Evolutionary conservation across 2,797 vertebrate species (phyloP).

Genomic region (Myiothlypis chrysogaster): DNA sequence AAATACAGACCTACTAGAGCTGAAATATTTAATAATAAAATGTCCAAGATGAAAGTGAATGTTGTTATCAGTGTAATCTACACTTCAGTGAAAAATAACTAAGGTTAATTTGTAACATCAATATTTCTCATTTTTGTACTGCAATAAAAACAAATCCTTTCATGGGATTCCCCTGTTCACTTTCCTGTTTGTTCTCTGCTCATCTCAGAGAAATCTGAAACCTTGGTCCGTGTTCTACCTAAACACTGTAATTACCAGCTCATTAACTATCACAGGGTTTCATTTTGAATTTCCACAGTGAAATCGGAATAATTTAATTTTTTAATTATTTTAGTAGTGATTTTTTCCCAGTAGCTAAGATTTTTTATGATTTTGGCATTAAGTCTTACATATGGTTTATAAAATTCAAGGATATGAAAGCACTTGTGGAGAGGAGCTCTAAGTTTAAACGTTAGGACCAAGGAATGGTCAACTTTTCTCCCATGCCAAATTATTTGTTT

Average conservation of each 20-base stretch:
- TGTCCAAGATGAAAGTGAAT: background rate
- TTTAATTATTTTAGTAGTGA: background rate
- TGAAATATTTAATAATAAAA: background rate
- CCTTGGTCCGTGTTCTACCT: background rate
- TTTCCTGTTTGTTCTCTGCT: background rate
- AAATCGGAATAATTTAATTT: background rate
- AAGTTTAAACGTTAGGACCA: background rate
- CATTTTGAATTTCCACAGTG: background rate
- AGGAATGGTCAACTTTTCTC: background rate
- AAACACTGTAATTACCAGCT: background rate
- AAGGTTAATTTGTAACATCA: background rate
- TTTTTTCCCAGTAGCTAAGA: background rate
- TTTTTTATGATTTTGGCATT: background rate
- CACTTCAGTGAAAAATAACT: background rate
- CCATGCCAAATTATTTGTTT: background rate
- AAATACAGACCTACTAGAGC: background rate
- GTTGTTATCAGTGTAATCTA: background rate
- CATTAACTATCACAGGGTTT: background rate
- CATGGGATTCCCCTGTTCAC: background rate
- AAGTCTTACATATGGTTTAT: background rate
- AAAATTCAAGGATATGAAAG: background rate
- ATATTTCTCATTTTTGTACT: background rate
- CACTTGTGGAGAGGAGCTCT: background rate
- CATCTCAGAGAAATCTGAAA: background rate
- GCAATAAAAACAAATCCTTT: background rate